Conservation (phyloP, 2,797 vertebrate species). For the Labeo calbasu region DNA sequence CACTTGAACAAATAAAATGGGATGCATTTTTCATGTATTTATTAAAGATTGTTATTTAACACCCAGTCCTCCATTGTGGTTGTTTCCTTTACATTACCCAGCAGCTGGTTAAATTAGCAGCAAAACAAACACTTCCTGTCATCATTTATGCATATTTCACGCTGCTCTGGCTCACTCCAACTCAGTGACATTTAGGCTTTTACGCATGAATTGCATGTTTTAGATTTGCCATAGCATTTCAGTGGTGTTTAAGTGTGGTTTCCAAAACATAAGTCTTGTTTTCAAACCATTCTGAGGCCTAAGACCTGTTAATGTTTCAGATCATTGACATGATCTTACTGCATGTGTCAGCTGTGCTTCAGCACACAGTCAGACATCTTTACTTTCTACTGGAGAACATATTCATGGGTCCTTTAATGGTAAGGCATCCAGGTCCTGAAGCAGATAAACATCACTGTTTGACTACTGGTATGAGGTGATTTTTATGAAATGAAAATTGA, state of each 20-base stretch:
- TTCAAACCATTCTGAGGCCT: neutral
- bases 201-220: neutral
- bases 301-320: neutral
- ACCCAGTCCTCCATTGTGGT: neutral
- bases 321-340: neutral
- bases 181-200: neutral
- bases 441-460: neutral
- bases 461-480: neutral
- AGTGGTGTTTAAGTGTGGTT: neutral
- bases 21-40: neutral
- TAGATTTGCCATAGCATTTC: neutral
- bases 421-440: neutral
- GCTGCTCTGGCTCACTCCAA: neutral
- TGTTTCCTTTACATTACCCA: neutral
- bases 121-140: slow-evolving; percentile 2
- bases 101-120: neutral
- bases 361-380: neutral
- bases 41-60: neutral
- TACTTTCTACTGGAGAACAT: neutral
- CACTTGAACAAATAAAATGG: neutral
- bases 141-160: neutral
- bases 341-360: neutral
- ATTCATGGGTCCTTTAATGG: neutral
- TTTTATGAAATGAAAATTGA: neutral
- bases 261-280: neutral